Conservation (phyloP, 2,888 invertebrate species). For the Oscheius sp. region DNA sequence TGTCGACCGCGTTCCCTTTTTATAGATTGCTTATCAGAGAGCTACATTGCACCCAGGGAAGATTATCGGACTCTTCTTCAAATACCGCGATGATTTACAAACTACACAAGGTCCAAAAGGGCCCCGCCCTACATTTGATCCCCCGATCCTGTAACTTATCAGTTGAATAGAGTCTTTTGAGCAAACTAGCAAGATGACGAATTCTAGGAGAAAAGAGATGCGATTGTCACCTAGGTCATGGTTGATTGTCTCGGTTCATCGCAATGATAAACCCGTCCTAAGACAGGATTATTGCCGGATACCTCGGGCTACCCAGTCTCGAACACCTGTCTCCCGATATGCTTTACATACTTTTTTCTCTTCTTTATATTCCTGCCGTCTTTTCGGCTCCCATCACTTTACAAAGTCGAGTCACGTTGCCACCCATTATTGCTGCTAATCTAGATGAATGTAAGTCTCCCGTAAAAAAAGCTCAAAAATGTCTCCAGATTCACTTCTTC, state of each 20-base stretch:
- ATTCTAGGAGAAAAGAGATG: too few relatives aligned
- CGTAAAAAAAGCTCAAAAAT: background rate
- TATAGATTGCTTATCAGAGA: background rate
- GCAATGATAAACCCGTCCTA: background rate
- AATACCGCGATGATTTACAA: too few relatives aligned
- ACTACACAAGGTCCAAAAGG: too few relatives aligned
- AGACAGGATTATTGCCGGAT: constrained; percentile 13
- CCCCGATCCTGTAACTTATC: too few relatives aligned
- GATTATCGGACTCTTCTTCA: too few relatives aligned
- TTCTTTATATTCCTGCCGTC: background rate
- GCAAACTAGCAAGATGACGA: too few relatives aligned
- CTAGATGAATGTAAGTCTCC: constrained; percentile 5
- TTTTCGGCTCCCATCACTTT: constrained; percentile 13
- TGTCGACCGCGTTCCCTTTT: background rate
- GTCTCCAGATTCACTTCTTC: background rate
- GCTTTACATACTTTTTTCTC: background rate
- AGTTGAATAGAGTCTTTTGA: too few relatives aligned
- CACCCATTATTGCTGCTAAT: background rate
- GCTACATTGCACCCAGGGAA: too few relatives aligned
- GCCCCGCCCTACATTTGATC: too few relatives aligned
- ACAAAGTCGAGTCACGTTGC: constrained; percentile 4
- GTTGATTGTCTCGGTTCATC: background rate
- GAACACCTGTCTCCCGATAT: background rate
- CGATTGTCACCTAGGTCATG: too few relatives aligned
- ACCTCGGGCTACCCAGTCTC: background rate